Evolutionary conservation across 2,113 vertebrate species (phyloP).

Genomic region (Rhea americana): DNA sequence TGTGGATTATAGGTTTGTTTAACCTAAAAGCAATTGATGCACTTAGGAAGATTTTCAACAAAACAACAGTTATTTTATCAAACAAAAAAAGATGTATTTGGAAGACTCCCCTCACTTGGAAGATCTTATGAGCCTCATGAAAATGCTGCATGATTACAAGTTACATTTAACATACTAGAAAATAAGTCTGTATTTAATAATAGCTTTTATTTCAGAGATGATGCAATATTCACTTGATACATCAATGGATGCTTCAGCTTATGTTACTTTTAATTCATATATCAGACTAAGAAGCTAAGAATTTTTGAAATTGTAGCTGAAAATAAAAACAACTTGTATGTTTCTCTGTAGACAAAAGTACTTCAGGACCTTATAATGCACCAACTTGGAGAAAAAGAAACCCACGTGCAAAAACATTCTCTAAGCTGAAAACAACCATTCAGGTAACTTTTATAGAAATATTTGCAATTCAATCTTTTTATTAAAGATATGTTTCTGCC

Average conservation of each 20-base stretch:
- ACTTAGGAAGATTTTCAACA: neutral
- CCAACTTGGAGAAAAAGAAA: conserved; percentile 70
- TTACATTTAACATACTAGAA: neutral
- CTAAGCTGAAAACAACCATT: conserved; percentile 65
- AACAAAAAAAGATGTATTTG: neutral
- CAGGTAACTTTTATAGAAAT: conserved; percentile 62
- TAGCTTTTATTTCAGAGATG: neutral
- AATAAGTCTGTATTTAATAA: neutral
- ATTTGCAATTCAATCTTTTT: neutral
- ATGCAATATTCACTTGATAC: neutral
- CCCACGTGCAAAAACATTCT: conserved; percentile 63
- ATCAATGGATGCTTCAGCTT: neutral
- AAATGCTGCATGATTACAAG: neutral
- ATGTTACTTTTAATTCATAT: neutral
- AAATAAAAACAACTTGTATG: neutral
- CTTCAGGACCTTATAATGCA: conserved; percentile 54
- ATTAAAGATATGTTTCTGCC: neutral
- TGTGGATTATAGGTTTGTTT: neutral
- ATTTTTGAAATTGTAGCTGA: neutral
- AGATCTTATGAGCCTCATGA: neutral
- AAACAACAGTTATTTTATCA: neutral
- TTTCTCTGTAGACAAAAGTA: conserved; percentile 64
- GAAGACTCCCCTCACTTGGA: neutral
- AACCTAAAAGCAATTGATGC: neutral
- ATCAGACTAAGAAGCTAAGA: neutral